Base-by-base conservation (phyloP, 2,113 vertebrate species). In the Forbesichthys papilliferus region DNA sequence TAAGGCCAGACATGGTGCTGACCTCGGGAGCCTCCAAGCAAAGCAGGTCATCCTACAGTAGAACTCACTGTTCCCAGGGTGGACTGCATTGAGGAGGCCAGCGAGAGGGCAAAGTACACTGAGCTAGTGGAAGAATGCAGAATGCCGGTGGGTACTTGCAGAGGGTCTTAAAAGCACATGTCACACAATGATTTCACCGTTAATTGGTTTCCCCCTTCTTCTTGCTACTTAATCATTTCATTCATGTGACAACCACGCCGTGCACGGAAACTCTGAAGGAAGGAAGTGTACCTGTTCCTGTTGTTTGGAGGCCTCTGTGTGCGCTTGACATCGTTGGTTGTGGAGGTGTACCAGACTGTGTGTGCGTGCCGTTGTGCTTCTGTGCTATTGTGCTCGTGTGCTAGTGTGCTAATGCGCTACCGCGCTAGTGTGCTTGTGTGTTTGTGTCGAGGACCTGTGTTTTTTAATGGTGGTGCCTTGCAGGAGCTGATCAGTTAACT, bases 251-350 rank as follows among this genome's bases (percentile, higher is more conserved):
- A 27, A 27, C 27, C 27, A 27, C 27, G 27, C 27, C 27, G 27
- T 27, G 27, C 27, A 27, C 27, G 27, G 27, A 27, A 27, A 27
- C 27, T 27, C 27, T 27, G 27, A 27, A 27, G 27, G 27, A 27
- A 27, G 27, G 27, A 27, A 27, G 27, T 27, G 27, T 27, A 27
- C 27, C 27, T 27, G 27, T 27, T 27, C 27, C 27, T 27, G 27
- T 27, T 27, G 27, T 27, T 66, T 42, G 1, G 9, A 55, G n/a
- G 9, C 9, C 16, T 55, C 7, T 8, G 16, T 55, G n/a, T 55
- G 54, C 27, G 16, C 54, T 71, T 34, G 58, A 48, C 55, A 9
- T 59, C 48, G 48, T 51, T 77, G 8, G 5, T 18, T 49, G 48
- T 49, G 11, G 11, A 20, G 18, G 16, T n/a, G 13, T 12, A 14